Conservation (phyloP, 2,888 invertebrate genomes). For the Dryobota labecula region DNA sequence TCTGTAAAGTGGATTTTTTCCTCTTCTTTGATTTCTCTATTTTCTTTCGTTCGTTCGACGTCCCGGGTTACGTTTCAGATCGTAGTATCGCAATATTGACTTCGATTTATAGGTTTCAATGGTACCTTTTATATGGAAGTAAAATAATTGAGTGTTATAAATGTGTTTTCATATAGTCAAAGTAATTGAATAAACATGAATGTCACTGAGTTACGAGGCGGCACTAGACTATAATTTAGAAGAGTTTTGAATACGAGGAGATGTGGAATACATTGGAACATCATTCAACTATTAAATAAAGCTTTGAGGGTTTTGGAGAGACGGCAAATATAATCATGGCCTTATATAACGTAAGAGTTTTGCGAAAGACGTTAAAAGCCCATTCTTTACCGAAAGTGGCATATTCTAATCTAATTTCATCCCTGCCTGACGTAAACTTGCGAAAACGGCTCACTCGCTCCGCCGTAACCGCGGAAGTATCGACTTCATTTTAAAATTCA, state of each 20-base stretch:
- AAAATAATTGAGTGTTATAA: conserved; percentile 34
- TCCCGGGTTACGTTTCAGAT: conserved; percentile 69
- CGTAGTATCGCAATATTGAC: conserved; percentile 64
- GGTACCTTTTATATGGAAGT: conserved; percentile 24
- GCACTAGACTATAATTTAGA: neutral
- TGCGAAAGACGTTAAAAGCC: conserved; percentile 77
- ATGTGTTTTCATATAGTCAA: conserved; percentile 1
- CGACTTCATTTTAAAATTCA: conserved; percentile 91
- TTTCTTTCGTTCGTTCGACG: conserved; percentile 74
- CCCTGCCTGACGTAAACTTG: conserved; percentile 82
- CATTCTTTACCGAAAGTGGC: conserved; percentile 84
- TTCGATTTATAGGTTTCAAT: conserved; percentile 57
- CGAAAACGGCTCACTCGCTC: conserved; percentile 80
- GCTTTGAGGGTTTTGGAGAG: conserved; percentile 33
- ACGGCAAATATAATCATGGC: conserved; percentile 53
- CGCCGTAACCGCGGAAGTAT: conserved; percentile 87
- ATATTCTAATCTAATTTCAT: conserved; percentile 88
- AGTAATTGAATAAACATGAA: conserved; percentile 39
- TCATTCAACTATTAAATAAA: conserved; percentile 51
- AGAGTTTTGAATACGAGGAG: conserved; percentile 2
- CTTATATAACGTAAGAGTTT: conserved; percentile 48
- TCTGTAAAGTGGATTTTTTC: conserved; percentile 90
- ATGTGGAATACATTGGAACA: conserved; percentile 16
- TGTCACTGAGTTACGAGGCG: neutral
- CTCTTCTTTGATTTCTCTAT: conserved; percentile 85